Evolutionary conservation across 1,140 invertebrate genomes (phyloP).

Genomic region (Drosophila virilis): DNA sequence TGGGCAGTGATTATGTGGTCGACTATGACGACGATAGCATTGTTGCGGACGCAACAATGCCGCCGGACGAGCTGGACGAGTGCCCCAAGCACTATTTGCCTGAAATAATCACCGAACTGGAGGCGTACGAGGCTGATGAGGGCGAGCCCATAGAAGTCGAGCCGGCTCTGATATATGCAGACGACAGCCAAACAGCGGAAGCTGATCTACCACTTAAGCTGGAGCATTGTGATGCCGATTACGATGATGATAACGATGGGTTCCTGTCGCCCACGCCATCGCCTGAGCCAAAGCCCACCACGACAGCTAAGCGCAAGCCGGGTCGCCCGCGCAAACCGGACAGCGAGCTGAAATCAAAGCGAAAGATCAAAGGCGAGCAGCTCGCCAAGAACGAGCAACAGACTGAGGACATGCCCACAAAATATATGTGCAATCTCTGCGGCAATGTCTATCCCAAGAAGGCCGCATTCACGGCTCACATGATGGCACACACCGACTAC

Average conservation of each 20-base stretch:
- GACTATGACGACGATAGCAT: slow-evolving; percentile 15
- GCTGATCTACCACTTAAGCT: slow-evolving; percentile 9
- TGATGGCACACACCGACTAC: slow-evolving; percentile 67
- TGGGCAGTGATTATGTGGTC: slow-evolving; percentile 25
- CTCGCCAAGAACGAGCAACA: not conserved
- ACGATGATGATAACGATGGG: slow-evolving; percentile 35
- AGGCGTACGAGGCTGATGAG: slow-evolving; percentile 23
- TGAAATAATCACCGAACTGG: slow-evolving; percentile 28
- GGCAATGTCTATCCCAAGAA: slow-evolving; percentile 70
- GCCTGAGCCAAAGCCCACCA: slow-evolving; percentile 24
- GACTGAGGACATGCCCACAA: not conserved
- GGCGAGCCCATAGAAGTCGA: slow-evolving; percentile 23
- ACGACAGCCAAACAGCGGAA: slow-evolving; percentile 22
- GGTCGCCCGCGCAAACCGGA: slow-evolving; percentile 61
- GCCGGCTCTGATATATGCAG: slow-evolving; percentile 5
- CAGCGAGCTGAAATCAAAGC: slow-evolving; percentile 51
- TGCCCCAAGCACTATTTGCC: not conserved
- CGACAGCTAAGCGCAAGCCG: slow-evolving; percentile 26
- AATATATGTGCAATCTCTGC: slow-evolving; percentile 65
- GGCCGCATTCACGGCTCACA: slow-evolving; percentile 59
- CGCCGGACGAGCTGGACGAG: not conserved
- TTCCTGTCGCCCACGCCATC: slow-evolving; percentile 47
- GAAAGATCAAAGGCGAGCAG: slow-evolving; percentile 31
- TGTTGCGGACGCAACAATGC: not conserved
- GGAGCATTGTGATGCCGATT: slow-evolving; percentile 35